Evolutionary conservation across 2,113 vertebrate species (phyloP).

Genomic region (Nyctereutes procyonoides): DNA sequence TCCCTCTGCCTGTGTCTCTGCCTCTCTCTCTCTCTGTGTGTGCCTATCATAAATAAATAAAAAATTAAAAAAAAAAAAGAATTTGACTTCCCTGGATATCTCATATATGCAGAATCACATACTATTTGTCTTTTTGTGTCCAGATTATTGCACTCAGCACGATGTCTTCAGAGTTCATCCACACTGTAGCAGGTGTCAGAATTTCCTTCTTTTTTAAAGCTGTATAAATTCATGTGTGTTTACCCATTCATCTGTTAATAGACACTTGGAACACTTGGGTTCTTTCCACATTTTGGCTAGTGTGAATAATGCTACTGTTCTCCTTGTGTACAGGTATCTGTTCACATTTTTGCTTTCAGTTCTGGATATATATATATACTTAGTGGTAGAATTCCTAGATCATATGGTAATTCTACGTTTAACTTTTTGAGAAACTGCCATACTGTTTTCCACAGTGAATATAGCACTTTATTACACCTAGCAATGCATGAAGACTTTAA

Average conservation of each 20-base stretch:
- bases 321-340: rapidly evolving
- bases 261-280: not conserved
- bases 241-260: rapidly evolving
- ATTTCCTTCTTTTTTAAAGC: not conserved
- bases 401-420: rapidly evolving
- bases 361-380: rapidly evolving
- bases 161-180: not conserved
- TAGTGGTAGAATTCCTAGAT: rapidly evolving
- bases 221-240: not conserved
- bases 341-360: rapidly evolving
- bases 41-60: too few relatives aligned
- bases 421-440: not conserved
- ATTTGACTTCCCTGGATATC: rapidly evolving
- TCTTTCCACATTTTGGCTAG: not conserved
- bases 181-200: rapidly evolving
- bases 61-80: too few relatives aligned
- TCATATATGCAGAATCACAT: rapidly evolving
- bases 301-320: rapidly evolving
- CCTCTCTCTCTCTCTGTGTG: too few relatives aligned
- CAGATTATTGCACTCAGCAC: not conserved
- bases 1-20: too few relatives aligned
- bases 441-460: rapidly evolving
- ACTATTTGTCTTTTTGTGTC: not conserved
- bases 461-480: rapidly evolving
- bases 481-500: rapidly evolving